A percentile compares a stretch with the other conserved stretches of the same genome.
Evolutionary conservation across 2,113 vertebrate species (phyloP).

Genomic region (Copsychus sechellarum): DNA sequence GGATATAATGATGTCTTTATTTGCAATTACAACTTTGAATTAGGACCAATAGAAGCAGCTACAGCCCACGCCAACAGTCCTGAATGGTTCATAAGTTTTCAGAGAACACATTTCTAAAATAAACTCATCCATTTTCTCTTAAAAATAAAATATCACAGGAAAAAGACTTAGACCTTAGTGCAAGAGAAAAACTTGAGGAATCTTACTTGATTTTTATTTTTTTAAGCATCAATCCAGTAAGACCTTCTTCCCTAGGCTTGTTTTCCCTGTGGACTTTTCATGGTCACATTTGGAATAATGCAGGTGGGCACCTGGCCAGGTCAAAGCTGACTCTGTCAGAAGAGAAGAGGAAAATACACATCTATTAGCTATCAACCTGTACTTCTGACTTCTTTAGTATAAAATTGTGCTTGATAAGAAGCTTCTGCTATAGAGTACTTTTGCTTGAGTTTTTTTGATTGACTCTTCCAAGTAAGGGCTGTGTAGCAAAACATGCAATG

Average conservation of each 20-base stretch:
- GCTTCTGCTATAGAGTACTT: not conserved
- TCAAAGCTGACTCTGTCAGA: slow-evolving; percentile 57
- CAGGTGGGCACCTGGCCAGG: slow-evolving; percentile 78
- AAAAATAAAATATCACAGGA: slow-evolving; percentile 63
- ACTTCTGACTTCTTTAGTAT: not conserved
- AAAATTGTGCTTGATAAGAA: not conserved
- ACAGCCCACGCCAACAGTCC: slow-evolving; percentile 62
- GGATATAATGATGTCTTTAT: slow-evolving; percentile 81
- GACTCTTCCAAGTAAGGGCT: not conserved
- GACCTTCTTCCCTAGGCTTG: slow-evolving; percentile 75
- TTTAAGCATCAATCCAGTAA: slow-evolving; percentile 65
- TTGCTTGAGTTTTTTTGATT: not conserved
- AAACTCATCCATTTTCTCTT: slow-evolving; percentile 75
- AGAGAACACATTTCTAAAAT: slow-evolving; percentile 75
- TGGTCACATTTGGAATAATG: slow-evolving; percentile 87
- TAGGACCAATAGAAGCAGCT: slow-evolving; percentile 80
- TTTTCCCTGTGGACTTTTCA: slow-evolving; percentile 77
- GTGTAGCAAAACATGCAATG: not conserved
- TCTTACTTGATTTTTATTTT: slow-evolving; percentile 66
- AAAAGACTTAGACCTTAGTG: slow-evolving; percentile 52
- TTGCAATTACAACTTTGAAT: slow-evolving; percentile 83
- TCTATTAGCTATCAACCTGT: not conserved
- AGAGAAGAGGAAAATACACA: slow-evolving; percentile 45
- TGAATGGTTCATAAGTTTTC: slow-evolving; percentile 31
- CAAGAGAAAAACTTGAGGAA: slow-evolving; percentile 51